A percentile compares a stretch with the other conserved stretches of the same genome.
Conservation (phyloP, 2,888 invertebrate species). For the Scaptomyza parva region DNA sequence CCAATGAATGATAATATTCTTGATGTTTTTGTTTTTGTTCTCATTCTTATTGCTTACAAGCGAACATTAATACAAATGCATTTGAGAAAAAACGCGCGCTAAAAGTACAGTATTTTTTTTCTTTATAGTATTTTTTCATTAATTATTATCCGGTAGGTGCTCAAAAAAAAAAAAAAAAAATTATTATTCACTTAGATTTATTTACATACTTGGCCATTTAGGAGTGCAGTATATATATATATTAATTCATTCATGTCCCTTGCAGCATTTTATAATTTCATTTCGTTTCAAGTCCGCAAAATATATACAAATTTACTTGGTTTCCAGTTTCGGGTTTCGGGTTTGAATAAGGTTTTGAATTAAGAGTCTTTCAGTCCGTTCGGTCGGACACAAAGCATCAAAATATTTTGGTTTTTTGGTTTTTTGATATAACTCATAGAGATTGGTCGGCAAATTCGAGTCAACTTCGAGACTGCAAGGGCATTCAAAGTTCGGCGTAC, state of each 20-base stretch:
- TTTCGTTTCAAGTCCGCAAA: slow-evolving; percentile 1
- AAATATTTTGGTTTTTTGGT: too few species aligned
- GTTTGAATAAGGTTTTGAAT: background rate
- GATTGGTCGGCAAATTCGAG: background rate
- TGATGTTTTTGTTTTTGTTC: background rate
- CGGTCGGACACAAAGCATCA: background rate
- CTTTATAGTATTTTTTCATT: background rate
- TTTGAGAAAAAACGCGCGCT: slow-evolving; percentile 1
- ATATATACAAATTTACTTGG: slow-evolving; percentile 6
- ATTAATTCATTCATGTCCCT: background rate
- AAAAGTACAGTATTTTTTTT: background rate
- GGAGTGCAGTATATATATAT: slow-evolving; percentile 10
- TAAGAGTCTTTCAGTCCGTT: background rate
- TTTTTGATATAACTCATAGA: background rate
- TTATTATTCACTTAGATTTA: background rate
- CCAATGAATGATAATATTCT: slow-evolving; percentile 3
- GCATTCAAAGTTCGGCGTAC: slow-evolving; percentile 8
- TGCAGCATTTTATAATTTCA: background rate
- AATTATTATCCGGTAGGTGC: slow-evolving; percentile 1
- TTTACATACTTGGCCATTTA: slow-evolving; percentile 13
- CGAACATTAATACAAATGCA: slow-evolving; percentile 13
- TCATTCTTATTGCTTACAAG: slow-evolving; percentile 10
- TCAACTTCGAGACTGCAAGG: slow-evolving; percentile 5
- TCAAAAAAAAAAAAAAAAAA: slow-evolving; percentile 1
- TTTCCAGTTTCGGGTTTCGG: too few species aligned